Conservation (phyloP, 2,888 invertebrate species). For the Podotricha telesiphe region DNA sequence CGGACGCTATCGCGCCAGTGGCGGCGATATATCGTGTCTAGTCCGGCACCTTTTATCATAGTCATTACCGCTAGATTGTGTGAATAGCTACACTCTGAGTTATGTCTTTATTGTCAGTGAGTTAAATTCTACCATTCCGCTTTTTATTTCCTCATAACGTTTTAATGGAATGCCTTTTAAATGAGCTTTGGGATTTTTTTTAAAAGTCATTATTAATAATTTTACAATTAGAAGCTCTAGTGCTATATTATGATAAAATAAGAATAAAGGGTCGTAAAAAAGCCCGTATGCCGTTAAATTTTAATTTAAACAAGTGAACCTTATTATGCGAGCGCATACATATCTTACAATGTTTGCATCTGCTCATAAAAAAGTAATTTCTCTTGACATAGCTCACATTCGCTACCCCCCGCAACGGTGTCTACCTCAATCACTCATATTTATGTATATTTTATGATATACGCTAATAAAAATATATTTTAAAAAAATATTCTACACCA, state of each 20-base stretch:
- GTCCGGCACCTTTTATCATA: slow-evolving; percentile 67
- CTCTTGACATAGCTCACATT: slow-evolving; percentile 57
- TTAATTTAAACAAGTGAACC: slow-evolving; percentile 65
- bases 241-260: slow-evolving; percentile 30
- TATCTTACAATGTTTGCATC: slow-evolving; percentile 68
- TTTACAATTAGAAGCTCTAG: slow-evolving; percentile 21
- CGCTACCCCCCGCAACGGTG: slow-evolving; percentile 63
- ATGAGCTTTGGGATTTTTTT: slow-evolving; percentile 15
- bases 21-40: slow-evolving; percentile 71
- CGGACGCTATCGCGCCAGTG: slow-evolving; percentile 66
- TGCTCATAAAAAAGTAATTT: slow-evolving; percentile 66
- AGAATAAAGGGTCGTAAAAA: slow-evolving; percentile 48
- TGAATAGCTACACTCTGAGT: slow-evolving; percentile 39
- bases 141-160: slow-evolving; percentile 16
- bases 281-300: slow-evolving; percentile 63
- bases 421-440: slow-evolving; percentile 76
- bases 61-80: slow-evolving; percentile 46
- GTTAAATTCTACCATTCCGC: slow-evolving; percentile 23
- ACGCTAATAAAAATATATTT: slow-evolving; percentile 68
- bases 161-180: slow-evolving; percentile 21
- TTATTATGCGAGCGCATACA: slow-evolving; percentile 57
- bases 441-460: slow-evolving; percentile 74
- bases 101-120: slow-evolving; percentile 46
- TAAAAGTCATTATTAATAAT: slow-evolving; percentile 21
- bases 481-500: slow-evolving; percentile 57